Conservation (phyloP, 2,113 vertebrate species). For the Gasterosteus aculeatus region DNA sequence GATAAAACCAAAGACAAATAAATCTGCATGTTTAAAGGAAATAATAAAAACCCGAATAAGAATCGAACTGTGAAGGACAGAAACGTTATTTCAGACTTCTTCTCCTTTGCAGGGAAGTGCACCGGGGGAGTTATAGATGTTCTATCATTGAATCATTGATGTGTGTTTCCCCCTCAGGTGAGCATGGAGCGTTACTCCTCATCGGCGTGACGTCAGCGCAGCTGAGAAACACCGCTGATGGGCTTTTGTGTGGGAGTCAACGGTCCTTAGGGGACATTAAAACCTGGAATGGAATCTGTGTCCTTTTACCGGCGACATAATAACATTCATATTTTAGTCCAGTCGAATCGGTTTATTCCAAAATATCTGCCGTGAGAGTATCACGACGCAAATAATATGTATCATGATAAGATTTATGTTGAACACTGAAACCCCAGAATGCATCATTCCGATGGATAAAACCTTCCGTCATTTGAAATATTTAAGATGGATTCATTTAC, state of each 20-base stretch:
- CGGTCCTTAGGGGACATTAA: constrained; percentile 19
- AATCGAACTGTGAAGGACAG: background rate
- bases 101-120: background rate
- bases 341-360: background rate
- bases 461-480: too few species aligned
- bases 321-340: background rate
- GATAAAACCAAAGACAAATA: background rate
- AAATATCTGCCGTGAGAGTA: background rate
- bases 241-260: constrained; percentile 34
- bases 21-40: background rate
- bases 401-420: background rate
- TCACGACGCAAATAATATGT: background rate
- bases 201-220: constrained; percentile 49
- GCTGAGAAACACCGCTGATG: constrained; percentile 53
- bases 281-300: constrained; percentile 18
- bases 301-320: background rate
- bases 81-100: background rate
- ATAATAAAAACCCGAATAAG: background rate
- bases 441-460: background rate
- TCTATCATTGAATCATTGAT: too few species aligned
- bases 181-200: constrained; percentile 38
- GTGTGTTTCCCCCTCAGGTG: constrained; percentile 18
- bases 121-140: background rate
- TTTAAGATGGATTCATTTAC: background rate
- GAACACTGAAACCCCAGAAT: too few species aligned